Evolutionary conservation across 2,113 vertebrate genomes (phyloP).

Genomic region (Xenus cinereus): DNA sequence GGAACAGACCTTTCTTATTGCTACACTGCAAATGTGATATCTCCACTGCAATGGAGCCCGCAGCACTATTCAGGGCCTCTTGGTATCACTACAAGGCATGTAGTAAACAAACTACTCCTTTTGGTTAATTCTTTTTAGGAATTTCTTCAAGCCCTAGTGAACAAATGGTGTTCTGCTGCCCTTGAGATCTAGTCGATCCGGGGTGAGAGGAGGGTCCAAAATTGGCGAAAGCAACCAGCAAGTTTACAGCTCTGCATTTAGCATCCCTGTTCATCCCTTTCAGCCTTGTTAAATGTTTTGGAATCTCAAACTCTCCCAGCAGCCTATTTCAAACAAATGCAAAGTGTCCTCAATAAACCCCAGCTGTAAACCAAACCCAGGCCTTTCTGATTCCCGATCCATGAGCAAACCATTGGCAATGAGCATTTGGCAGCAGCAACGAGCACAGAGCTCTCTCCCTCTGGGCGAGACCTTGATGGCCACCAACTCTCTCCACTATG

Average conservation of each 20-base stretch:
- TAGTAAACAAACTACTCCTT: neutral
- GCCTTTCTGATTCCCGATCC: neutral
- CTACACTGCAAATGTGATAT: neutral
- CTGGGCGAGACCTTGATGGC: neutral
- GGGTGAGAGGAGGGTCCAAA: neutral
- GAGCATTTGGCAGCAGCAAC: fast-evolving
- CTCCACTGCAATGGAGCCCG: neutral
- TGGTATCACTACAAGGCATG: neutral
- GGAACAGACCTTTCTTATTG: neutral
- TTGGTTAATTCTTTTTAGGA: neutral
- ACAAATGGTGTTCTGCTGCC: neutral
- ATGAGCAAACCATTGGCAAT: neutral
- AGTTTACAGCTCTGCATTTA: constrained; percentile 25
- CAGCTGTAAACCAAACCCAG: constrained; percentile 26
- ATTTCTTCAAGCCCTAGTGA: neutral
- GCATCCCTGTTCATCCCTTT: neutral
- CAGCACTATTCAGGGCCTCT: neutral
- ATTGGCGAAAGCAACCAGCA: neutral
- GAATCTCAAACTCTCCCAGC: constrained; percentile 21
- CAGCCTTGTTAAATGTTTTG: neutral
- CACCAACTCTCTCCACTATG: neutral
- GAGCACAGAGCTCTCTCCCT: neutral
- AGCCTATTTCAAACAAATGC: constrained; percentile 15
- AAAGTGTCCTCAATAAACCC: constrained; percentile 21
- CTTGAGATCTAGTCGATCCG: neutral